Evolutionary conservation across 1,140 invertebrate species (phyloP).

Genomic region (Ruditapes philippinarum): DNA sequence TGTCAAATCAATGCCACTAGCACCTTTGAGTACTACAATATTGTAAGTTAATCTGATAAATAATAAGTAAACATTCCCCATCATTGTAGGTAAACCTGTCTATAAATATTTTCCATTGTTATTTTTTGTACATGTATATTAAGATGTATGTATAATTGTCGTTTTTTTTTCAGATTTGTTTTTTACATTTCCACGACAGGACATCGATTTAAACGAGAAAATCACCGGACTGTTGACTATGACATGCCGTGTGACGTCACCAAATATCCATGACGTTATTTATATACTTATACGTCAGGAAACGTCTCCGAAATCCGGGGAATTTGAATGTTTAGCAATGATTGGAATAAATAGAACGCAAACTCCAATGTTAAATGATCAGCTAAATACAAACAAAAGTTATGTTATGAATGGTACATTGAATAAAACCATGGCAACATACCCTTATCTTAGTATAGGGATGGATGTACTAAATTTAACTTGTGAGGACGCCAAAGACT

Average conservation of each 20-base stretch:
- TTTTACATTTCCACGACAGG: neutral
- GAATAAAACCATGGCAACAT: neutral
- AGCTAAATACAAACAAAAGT: neutral
- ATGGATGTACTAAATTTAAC: neutral
- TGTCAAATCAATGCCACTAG: no score
- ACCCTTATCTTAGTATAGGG: neutral
- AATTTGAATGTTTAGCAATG: slow-evolving; percentile 5
- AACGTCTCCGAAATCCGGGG: neutral
- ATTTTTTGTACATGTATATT: no score
- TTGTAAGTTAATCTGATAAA: no score
- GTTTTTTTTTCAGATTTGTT: neutral
- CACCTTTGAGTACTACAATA: no score
- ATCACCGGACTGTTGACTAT: neutral
- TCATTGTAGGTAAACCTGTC: no score
- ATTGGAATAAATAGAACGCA: neutral
- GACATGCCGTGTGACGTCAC: neutral
- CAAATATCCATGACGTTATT: neutral
- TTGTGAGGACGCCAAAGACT: neutral
- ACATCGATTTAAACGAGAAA: neutral
- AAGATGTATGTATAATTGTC: no score
- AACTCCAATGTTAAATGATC: neutral
- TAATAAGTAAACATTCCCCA: no score
- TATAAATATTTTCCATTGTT: no score
- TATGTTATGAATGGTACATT: neutral
- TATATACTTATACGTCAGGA: neutral